Conservation (phyloP, 2,113 vertebrate genomes). For the Bubo scandiacus region DNA sequence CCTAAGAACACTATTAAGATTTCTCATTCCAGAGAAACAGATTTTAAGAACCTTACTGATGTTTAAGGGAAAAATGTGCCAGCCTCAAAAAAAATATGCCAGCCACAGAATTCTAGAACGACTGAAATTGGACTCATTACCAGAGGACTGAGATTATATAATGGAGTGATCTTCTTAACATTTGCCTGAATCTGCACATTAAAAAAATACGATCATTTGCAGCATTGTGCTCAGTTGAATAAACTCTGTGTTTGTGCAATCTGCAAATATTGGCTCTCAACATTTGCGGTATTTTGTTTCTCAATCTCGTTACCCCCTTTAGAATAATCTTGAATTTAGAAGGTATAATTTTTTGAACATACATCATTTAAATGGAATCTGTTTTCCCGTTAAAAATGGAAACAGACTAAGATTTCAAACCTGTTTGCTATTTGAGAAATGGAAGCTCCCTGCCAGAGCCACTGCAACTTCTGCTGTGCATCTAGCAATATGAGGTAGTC, state of each 20-base stretch:
- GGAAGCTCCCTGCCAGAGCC: constrained; percentile 35
- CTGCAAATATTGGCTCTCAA: constrained; percentile 45
- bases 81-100: neutral
- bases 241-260: constrained; percentile 46
- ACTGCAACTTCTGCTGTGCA: constrained; percentile 14
- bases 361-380: neutral
- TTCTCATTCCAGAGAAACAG: neutral
- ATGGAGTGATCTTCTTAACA: constrained; percentile 1
- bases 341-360: neutral
- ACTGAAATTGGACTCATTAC: neutral
- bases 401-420: constrained; percentile 4
- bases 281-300: neutral
- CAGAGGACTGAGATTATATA: constrained; percentile 16
- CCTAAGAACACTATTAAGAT: neutral
- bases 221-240: constrained; percentile 28
- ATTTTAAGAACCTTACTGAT: neutral
- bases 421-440: neutral
- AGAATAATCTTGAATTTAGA: neutral
- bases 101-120: neutral
- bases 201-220: neutral
- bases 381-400: neutral
- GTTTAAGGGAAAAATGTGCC: neutral
- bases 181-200: constrained; percentile 18
- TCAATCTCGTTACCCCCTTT: neutral
- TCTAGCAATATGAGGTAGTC: neutral